These are phyloP conservation scores for Cuculus canorus DNA, from an alignment of 2,797 vertebrate species.

Conservation along the genomic window DNA sequence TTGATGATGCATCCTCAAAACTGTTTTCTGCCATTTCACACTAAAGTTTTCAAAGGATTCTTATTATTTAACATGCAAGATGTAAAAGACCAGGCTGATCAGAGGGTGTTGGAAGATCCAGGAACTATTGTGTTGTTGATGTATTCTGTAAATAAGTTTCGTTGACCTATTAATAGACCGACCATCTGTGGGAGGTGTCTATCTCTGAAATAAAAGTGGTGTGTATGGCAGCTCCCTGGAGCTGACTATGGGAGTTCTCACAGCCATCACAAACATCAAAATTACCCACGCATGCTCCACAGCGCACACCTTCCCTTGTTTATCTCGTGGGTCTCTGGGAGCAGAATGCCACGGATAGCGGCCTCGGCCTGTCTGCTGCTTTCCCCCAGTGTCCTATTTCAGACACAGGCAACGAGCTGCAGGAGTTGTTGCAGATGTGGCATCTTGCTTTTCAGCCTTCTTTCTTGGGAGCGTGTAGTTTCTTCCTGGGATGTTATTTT, in stretches of 20 bases:
- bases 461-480: background rate
- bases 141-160: conserved; percentile 4
- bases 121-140: background rate
- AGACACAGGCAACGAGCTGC: background rate
- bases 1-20: background rate
- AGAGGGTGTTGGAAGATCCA: background rate
- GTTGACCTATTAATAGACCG: conserved; percentile 32
- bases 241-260: background rate
- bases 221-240: background rate
- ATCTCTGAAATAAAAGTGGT: background rate
- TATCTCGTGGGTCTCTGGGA: background rate
- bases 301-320: fast-evolving
- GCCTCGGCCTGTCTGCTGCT: background rate
- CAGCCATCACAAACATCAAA: background rate
- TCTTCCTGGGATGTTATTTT: background rate
- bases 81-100: background rate
- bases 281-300: background rate
- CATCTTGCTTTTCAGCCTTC: background rate
- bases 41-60: background rate
- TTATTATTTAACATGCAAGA: background rate
- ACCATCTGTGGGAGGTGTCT: background rate
- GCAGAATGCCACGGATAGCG: fast-evolving
- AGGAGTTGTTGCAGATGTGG: background rate
- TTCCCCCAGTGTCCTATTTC: background rate
- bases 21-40: background rate